Base-by-base conservation (phyloP, 2,888 invertebrate genomes). In the Nymphalis urticae region DNA sequence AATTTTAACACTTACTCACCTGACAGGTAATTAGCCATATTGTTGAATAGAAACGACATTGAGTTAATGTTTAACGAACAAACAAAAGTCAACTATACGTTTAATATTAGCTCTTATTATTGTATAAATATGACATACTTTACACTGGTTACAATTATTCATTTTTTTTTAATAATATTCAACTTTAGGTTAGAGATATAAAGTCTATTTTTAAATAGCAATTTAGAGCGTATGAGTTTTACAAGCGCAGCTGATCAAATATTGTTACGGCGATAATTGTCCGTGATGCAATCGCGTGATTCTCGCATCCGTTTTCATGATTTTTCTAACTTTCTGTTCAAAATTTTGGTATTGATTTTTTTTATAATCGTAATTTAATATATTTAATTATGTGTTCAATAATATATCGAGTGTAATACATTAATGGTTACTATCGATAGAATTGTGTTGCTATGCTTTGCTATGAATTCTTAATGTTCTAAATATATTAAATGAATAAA, bases 181-280 rank as follows among this genome's bases (percentile, higher is more conserved):
- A 66, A 53, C 73, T 75, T 74, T 80, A 77, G 63, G 0, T 0
- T 0, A 21, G 0, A 0, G 2, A 1, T 0, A 10, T 54, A 79
- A 64, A 77, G 78, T 70, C 47, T 63, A 70, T 77, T 79, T 81
- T 76, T 48, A 68, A 27, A 60, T 53, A 63, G 71, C 42, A 13
- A 13, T 42, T 32, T n/a, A 71, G 61, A 75, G 79, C 73, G 74
- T 75, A 75, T 81, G 70, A 81, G 80, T 82, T 80, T 80, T 79
- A 82, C 80, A 82, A 82, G 82, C 89, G 85, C 92, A 92, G 92
- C 92, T 92, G 92, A 90, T 85, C 91, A 92, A 92, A 92, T 92
- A 92, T 90, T 91, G 89, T 89, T 87, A 82, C 85, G 84, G 86
- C 86, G 90, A 90, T 92, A 91, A 92, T 92, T 92, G 90, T 85